Percentiles rank a stretch among this genome's conserved stretches.
These are phyloP conservation scores for Gastrophryne carolinensis DNA, from an alignment of 2,797 vertebrate genomes.

Conservation along the genomic window DNA sequence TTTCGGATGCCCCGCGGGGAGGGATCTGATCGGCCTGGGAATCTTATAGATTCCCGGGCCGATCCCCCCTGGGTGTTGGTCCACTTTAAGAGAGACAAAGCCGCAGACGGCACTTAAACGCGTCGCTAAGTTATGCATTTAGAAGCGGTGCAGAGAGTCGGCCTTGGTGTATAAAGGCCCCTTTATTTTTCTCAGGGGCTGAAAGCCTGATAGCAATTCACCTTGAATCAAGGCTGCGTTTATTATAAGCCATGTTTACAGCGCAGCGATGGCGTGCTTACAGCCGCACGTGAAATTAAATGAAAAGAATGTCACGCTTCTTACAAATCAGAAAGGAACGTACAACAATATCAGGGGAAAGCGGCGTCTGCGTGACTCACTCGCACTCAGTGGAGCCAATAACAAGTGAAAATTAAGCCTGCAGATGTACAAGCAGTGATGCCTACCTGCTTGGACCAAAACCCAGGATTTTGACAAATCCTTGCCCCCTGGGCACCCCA, in stretches of 20 bases:
- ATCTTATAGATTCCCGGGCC: too few species aligned
- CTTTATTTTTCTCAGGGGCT: slow-evolving; percentile 11
- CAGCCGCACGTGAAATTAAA: not conserved
- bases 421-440: too few species aligned
- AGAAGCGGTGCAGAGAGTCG: not conserved
- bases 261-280: not conserved
- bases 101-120: not conserved
- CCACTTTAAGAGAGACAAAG: not conserved
- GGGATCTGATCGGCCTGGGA: too few species aligned
- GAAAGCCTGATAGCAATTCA: slow-evolving; percentile 21
- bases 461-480: too few species aligned
- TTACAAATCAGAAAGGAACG: not conserved
- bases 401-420: too few species aligned
- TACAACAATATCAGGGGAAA: not conserved
- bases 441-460: too few species aligned
- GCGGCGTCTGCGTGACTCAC: not conserved
- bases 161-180: not conserved
- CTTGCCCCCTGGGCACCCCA: too few species aligned
- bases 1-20: too few species aligned
- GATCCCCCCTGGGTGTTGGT: too few species aligned
- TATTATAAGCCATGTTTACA: slow-evolving; percentile 14
- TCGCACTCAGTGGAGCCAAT: too few species aligned
- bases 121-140: slow-evolving; percentile 12
- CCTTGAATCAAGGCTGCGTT: slow-evolving; percentile 10
- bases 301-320: not conserved